phyloP scores from a whole-genome alignment of 2,797 vertebrate genomes.

The Pogonophryne albipinna region DNA sequence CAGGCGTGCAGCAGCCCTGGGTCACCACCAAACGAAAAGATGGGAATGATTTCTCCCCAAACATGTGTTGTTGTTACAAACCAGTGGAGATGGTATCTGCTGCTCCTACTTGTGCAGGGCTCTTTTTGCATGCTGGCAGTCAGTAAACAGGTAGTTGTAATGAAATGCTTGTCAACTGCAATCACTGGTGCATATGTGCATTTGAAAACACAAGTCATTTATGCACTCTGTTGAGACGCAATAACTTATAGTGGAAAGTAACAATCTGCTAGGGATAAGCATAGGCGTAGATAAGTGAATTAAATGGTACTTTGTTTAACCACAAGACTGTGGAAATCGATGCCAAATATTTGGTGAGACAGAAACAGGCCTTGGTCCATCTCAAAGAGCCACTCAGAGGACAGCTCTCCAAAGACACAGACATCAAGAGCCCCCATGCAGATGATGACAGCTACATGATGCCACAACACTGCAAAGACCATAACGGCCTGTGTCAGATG shows the following conservation, averaged over 20 bases:
- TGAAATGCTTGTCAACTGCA: constrained; percentile 48
- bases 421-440: constrained; percentile 58
- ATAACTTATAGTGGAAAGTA: constrained; percentile 62
- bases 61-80: constrained; percentile 66
- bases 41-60: constrained; percentile 59
- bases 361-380: constrained; percentile 74
- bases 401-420: constrained; percentile 56
- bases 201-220: constrained; percentile 43
- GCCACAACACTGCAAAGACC: constrained; percentile 65
- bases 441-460: constrained; percentile 73
- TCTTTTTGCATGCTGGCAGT: constrained; percentile 40
- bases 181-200: constrained; percentile 22
- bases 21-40: constrained; percentile 60
- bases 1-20: constrained; percentile 52
- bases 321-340: constrained; percentile 72
- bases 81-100: constrained; percentile 60
- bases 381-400: constrained; percentile 69
- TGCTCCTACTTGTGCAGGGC: constrained; percentile 38
- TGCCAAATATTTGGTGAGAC: constrained; percentile 77
- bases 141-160: constrained; percentile 56
- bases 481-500: constrained; percentile 74
- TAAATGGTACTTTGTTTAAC: constrained; percentile 75
- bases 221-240: constrained; percentile 29
- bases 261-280: constrained; percentile 59
- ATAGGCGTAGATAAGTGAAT: constrained; percentile 71